Percentiles rank a stretch among this genome's conserved stretches.
Conservation (phyloP, 2,888 invertebrate species). For the Meloe dianella region DNA sequence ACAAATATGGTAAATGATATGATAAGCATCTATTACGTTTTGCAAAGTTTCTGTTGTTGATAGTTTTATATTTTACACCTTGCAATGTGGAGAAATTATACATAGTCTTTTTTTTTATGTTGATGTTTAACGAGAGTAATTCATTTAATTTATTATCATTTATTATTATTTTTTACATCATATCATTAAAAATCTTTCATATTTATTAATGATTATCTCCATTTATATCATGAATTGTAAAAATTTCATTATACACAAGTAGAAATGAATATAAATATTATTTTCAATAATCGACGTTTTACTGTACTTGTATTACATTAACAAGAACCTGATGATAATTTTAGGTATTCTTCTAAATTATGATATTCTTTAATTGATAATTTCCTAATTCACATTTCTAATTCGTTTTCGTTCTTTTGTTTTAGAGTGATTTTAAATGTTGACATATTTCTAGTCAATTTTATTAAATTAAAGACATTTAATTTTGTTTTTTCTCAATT, state of each 20-base stretch:
- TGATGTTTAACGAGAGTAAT: slow-evolving; percentile 11
- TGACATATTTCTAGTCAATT: slow-evolving; percentile 36
- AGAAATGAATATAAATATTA: slow-evolving; percentile 14
- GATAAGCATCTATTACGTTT: neutral
- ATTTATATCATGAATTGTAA: slow-evolving; percentile 8
- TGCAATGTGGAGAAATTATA: neutral
- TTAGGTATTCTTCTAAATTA: neutral
- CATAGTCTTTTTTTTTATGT: neutral
- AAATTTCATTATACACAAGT: slow-evolving; percentile 13
- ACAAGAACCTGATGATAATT: slow-evolving; percentile 11
- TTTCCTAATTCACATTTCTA: neutral
- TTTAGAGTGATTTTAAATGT: neutral
- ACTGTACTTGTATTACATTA: slow-evolving; percentile 13
- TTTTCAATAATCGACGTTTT: slow-evolving; percentile 18
- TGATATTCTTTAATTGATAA: neutral
- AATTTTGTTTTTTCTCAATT: slow-evolving; percentile 19
- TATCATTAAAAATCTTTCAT: neutral
- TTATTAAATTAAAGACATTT: slow-evolving; percentile 28
- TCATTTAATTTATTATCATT: slow-evolving; percentile 17
- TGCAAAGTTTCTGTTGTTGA: slow-evolving; percentile 7
- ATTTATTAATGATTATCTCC: slow-evolving; percentile 7
- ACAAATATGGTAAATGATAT: neutral
- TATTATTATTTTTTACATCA: slow-evolving; percentile 1
- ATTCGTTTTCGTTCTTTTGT: neutral
- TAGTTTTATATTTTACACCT: neutral